Conservation (phyloP, 2,113 vertebrate genomes). For the Oryzias curvinotus region DNA sequence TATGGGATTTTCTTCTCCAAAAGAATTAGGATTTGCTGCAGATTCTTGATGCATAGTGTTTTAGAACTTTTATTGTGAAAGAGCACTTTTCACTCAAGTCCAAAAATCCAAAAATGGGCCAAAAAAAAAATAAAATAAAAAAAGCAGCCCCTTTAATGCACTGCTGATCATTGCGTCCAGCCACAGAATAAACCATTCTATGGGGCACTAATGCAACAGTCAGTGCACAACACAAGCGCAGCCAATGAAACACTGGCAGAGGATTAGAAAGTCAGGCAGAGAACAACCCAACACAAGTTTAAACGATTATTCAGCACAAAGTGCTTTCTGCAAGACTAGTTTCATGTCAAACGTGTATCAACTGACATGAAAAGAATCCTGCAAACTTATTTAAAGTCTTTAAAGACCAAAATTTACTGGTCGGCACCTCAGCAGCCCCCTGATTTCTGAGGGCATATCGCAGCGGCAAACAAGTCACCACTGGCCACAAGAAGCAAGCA, state of each 20-base stretch:
- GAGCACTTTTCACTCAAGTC: conserved; percentile 20
- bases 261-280: background rate
- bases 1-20: background rate
- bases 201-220: conserved; percentile 19
- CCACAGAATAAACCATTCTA: conserved; percentile 28
- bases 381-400: conserved; percentile 14
- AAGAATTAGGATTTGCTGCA: conserved; percentile 18
- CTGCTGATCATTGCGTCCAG: conserved; percentile 9
- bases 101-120: conserved; percentile 1
- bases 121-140: too few species aligned
- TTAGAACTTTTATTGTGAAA: conserved; percentile 10
- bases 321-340: conserved; percentile 23
- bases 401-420: conserved; percentile 16
- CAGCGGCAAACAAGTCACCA: conserved; percentile 51
- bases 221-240: conserved; percentile 3
- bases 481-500: conserved; percentile 46
- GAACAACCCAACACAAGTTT: conserved; percentile 18
- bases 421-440: conserved; percentile 29
- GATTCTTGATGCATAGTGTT: conserved; percentile 20
- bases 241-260: conserved; percentile 29
- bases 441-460: conserved; percentile 35
- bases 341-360: conserved; percentile 2
- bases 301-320: conserved; percentile 5
- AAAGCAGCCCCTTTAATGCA: conserved; percentile 4
- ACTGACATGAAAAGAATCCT: conserved; percentile 7